Base-by-base conservation (phyloP, 2,888 invertebrate species). In the Cetonia aurata region DNA sequence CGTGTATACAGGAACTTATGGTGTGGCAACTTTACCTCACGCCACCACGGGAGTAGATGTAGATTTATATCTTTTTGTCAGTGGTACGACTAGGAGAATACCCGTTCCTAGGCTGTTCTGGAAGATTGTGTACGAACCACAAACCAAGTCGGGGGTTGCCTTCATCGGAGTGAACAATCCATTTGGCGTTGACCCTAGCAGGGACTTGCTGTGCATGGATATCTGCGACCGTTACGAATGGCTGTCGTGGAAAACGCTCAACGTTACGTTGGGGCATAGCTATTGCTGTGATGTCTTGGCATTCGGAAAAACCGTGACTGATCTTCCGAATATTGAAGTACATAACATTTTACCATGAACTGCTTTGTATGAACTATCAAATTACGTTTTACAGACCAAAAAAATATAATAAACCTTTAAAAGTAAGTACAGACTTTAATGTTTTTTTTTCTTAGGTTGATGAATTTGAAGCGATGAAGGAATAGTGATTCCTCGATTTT, bases 131-230 rank as follows among this genome's bases (percentile, higher is more conserved):
- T 88, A 89, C 77, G 88, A 91, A 69, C 83, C 86, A 0, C 76
- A 77, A 0, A 83, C 80, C 0, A 83, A 85, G 6, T 79, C 85
- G 3, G 90, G 89, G 0, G 86, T 89, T 0, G 90, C 87, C 1
- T 87, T 90, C 75, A 78, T 91, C 2, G 87, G 89, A 55, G 86
- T 89, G 69, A 91, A 91, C 82, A 89, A 91, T 78, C 91, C 91
- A 0, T 80, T 83, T 70, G 72, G 80, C 13, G 75, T 75, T 41
- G 67, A 78, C 62, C 56, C 71, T 12, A 69, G 71, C 3, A 62
- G 72, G 44, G 75, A 77, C 59, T 56, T 77, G 42, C 73, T 81
- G 72, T 81, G 81, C 69, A 69, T 77, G 19, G 85, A 88, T 67
- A 83, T 89, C 74, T 90, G 90, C 79, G 74, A 80, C 9, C 86